Evolutionary conservation across 1,140 invertebrate species (phyloP).

Genomic region (Drosophila dunni): DNA sequence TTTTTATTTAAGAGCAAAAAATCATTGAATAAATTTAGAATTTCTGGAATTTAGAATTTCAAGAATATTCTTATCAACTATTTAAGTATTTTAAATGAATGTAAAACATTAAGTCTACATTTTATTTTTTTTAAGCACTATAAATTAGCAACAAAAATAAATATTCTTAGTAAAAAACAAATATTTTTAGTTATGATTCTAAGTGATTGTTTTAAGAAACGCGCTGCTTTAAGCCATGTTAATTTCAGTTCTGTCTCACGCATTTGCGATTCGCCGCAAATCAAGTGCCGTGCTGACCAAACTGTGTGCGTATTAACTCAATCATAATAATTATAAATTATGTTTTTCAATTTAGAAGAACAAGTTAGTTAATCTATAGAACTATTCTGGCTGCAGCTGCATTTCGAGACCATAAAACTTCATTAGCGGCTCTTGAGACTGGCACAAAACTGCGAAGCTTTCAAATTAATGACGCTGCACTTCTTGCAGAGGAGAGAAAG

Average conservation of each 20-base stretch:
- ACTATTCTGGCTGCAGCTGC: constrained; percentile 49
- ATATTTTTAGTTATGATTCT: too few species aligned
- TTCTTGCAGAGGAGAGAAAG: constrained; percentile 18
- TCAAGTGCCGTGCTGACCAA: not conserved
- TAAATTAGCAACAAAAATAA: too few species aligned
- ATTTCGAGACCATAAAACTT: constrained; percentile 73
- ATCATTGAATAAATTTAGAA: not conserved
- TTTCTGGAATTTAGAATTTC: too few species aligned
- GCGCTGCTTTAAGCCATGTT: too few species aligned
- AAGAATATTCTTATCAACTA: too few species aligned
- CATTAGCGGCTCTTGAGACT: constrained; percentile 59
- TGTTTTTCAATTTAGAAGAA: constrained; percentile 40
- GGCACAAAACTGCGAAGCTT: constrained; percentile 52
- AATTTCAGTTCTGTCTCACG: too few species aligned
- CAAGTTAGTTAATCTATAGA: constrained; percentile 32
- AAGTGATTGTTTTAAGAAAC: too few species aligned
- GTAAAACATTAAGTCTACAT: too few species aligned
- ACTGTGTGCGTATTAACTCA: not conserved
- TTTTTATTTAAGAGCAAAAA: not conserved
- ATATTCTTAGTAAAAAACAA: too few species aligned
- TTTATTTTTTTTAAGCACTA: too few species aligned
- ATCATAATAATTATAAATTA: constrained; percentile 44
- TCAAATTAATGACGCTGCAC: constrained; percentile 69
- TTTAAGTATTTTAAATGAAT: too few species aligned
- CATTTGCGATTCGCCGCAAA: not conserved